Conservation (phyloP, 1,140 invertebrate genomes). For the Lordiphosa clarofinis region DNA sequence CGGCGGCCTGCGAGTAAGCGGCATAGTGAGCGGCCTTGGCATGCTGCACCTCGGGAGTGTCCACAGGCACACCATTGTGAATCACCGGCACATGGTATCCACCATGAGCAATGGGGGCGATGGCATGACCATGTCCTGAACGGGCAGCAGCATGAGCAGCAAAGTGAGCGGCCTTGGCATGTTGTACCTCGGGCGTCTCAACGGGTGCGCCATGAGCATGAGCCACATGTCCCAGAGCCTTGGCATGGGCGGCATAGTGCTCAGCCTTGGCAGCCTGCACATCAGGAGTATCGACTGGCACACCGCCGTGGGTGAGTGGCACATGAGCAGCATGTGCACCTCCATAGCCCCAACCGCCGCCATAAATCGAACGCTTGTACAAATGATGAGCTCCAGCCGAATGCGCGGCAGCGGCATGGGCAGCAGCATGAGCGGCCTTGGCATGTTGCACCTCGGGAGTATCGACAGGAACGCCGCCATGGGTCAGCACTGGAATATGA, state of each 20-base stretch:
- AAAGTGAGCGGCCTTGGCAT: conserved; percentile 75
- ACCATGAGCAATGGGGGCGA: conserved; percentile 54
- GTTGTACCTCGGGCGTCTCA: conserved; percentile 81
- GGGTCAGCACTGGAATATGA: conserved; percentile 70
- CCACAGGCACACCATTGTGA: conserved; percentile 82
- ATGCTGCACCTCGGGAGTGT: conserved; percentile 83
- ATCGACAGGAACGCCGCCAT: conserved; percentile 79
- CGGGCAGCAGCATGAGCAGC: conserved; percentile 70
- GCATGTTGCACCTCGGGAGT: conserved; percentile 83
- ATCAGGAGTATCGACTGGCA: conserved; percentile 84
- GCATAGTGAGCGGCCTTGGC: conserved; percentile 83
- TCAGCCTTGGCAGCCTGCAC: conserved; percentile 83
- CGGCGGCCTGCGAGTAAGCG: conserved; percentile 81
- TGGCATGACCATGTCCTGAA: conserved; percentile 48
- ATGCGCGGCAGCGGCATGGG: conserved; percentile 80
- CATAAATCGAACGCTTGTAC: conserved; percentile 77
- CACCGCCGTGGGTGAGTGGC: conserved; percentile 81
- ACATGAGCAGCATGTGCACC: conserved; percentile 62
- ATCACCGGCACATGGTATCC: conserved; percentile 80
- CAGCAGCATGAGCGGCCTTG: conserved; percentile 82
- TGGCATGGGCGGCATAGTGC: conserved; percentile 83
- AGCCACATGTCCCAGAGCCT: conserved; percentile 80
- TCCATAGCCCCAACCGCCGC: conserved; percentile 62
- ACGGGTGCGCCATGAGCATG: conserved; percentile 66
- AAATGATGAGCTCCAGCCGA: conserved; percentile 65